Conservation (phyloP, 2,888 invertebrate genomes). For the Aporophyla nigra region DNA sequence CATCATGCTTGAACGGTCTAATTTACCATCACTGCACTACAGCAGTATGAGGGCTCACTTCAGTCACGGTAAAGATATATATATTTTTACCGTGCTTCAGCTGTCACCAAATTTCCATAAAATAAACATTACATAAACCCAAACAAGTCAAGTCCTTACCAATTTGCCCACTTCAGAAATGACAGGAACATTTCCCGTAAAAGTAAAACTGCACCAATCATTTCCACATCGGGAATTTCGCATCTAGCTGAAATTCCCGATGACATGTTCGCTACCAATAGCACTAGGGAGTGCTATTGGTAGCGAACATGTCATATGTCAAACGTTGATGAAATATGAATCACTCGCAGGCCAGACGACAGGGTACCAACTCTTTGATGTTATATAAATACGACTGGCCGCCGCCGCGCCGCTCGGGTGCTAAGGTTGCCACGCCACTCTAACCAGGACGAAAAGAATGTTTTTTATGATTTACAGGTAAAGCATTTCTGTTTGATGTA, state of each 20-base stretch:
- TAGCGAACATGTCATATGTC: constrained; percentile 60
- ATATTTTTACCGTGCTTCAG: too few species aligned
- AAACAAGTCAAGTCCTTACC: not conserved
- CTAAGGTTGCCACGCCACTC: constrained; percentile 52
- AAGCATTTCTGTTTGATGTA: not conserved
- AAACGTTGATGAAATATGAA: constrained; percentile 70
- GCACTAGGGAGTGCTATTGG: constrained; percentile 9
- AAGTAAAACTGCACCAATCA: constrained; percentile 23
- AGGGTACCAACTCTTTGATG: constrained; percentile 65
- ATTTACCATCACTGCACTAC: not conserved
- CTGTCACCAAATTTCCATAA: not conserved
- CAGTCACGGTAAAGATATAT: too few species aligned
- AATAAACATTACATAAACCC: too few species aligned
- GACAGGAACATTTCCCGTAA: not conserved
- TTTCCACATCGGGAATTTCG: constrained; percentile 49
- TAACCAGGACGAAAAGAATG: not conserved
- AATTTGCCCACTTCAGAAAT: not conserved
- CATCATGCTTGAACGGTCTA: not conserved
- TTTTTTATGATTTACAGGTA: not conserved
- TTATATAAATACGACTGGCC: constrained; percentile 65
- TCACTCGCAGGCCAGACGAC: constrained; percentile 64
- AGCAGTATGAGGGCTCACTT: not conserved
- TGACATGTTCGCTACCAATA: too few species aligned
- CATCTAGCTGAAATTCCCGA: too few species aligned
- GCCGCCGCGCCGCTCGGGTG: constrained; percentile 22